Evolutionary conservation across 2,797 vertebrate genomes (phyloP).

Genomic region (Anguilla anguilla): DNA sequence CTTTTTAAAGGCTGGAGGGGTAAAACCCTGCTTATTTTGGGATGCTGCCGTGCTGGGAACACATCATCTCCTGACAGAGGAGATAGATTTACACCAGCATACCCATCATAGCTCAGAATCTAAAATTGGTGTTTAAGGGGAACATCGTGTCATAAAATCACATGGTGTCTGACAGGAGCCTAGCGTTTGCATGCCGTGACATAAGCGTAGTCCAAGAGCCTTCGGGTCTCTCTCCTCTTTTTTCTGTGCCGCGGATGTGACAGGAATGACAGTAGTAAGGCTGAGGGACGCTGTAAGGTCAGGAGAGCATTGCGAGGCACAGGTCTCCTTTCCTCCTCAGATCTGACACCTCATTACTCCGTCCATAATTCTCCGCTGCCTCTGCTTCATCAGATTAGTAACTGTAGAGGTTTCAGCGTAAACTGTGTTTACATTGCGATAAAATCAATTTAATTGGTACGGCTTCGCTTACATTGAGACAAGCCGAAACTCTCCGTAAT

Average conservation of each 20-base stretch:
- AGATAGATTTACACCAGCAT: constrained; percentile 58
- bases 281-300: background rate
- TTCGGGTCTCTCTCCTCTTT: constrained; percentile 6
- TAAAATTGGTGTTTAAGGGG: constrained; percentile 60
- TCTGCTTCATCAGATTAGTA: constrained; percentile 30
- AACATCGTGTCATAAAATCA: constrained; percentile 34
- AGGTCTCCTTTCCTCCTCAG: background rate
- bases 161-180: constrained; percentile 10
- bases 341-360: constrained; percentile 5
- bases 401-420: constrained; percentile 20
- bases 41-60: constrained; percentile 48
- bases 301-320: background rate
- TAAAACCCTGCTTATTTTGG: constrained; percentile 56
- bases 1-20: constrained; percentile 41
- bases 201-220: background rate
- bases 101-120: constrained; percentile 51
- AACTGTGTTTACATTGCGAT: background rate
- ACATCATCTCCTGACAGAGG: constrained; percentile 53
- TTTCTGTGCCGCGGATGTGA: background rate
- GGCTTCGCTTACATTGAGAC: background rate
- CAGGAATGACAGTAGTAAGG: background rate
- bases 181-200: constrained; percentile 7
- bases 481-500: background rate
- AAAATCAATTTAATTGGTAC: constrained; percentile 6
- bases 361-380: background rate